A percentile compares a stretch with the other conserved stretches of the same genome.
These are phyloP conservation scores for Spongilla lacustris DNA, from an alignment of 37 sponge, comb jelly and placozoan species.

Conservation along the genomic window DNA sequence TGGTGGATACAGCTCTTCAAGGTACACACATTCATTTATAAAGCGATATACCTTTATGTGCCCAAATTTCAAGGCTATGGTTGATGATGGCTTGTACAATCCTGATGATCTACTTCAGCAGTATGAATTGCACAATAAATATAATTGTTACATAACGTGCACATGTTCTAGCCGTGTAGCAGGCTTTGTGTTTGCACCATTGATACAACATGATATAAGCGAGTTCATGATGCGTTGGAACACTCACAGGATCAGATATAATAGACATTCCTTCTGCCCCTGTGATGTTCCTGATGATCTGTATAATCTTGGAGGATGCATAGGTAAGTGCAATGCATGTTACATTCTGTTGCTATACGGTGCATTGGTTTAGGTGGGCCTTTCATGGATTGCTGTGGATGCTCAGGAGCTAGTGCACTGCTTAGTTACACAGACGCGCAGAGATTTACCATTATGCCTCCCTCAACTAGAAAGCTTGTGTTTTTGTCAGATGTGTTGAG, in stretches of 20 bases:
- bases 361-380: too few species aligned
- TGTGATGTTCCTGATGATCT: slow-evolving; percentile 17
- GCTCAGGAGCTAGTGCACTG: not conserved
- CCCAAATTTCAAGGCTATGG: not conserved
- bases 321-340: slow-evolving; percentile 14
- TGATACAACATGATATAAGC: slow-evolving; percentile 7
- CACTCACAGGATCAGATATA: too few species aligned
- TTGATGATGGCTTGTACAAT: slow-evolving; percentile 7
- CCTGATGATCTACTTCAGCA: slow-evolving; percentile 4
- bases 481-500: too few species aligned
- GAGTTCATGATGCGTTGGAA: too few species aligned
- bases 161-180: too few species aligned
- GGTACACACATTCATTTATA: not conserved
- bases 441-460: too few species aligned
- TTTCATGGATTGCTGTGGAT: slow-evolving; percentile 9
- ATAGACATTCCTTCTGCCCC: not conserved
- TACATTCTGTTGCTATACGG: too few species aligned
- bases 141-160: not conserved
- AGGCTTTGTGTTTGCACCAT: not conserved
- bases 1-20: slow-evolving; percentile 40
- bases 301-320: not conserved
- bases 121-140: not conserved
- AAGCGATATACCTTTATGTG: not conserved
- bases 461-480: too few species aligned
- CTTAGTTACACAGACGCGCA: not conserved